Base-by-base conservation (phyloP, 2,113 vertebrate genomes). In the Lutjanus erythropterus region DNA sequence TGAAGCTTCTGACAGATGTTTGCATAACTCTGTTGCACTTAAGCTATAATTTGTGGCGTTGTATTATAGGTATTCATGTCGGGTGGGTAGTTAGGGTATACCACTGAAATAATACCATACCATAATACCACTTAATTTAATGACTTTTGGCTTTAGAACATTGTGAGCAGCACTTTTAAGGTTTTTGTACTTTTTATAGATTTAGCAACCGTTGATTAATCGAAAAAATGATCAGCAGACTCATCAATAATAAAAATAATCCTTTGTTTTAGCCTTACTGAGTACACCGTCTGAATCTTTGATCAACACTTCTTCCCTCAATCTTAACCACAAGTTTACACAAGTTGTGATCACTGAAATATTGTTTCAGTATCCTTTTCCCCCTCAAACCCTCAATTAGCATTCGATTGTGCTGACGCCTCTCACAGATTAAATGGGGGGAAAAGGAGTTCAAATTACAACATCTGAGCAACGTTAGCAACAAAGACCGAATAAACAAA, bases 401-500 rank as follows among this genome's bases (percentile, higher is more conserved):
- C 23, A 9, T 55, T 68, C 19, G 9, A 76, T 6, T 33, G 19
- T 59, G 35, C 27, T 14, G 58, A 65, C 4, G 2, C 5, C 15
- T 27, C 31, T n/a, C 5, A 31, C 19, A 33, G 19, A 58, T 27
- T 1, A 27, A 56, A 65, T 3, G 5, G 4, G 14, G 29, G 10
- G 6, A 18, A 9, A 52, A 7, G 52, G 33, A 25, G 25, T 29
- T 44, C 18, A 18, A 44, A 66, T 66, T 6, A 27, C 42, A 58
- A 44, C 47, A 31, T 49, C 56, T 21, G 37, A 72, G 37, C 16
- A 2, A 71, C 42, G 33, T 21, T 31, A 35, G 8, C 21, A 50
- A 58, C 58, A 70, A 58, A 37, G 62, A 49, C 1, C 9, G 56
- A 61, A 72, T 41, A 50, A 59, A 65, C 61, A 68, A 46, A 52